These are phyloP conservation scores for Rhea pennata DNA, from an alignment of 2,113 vertebrate genomes.

Conservation along the genomic window DNA sequence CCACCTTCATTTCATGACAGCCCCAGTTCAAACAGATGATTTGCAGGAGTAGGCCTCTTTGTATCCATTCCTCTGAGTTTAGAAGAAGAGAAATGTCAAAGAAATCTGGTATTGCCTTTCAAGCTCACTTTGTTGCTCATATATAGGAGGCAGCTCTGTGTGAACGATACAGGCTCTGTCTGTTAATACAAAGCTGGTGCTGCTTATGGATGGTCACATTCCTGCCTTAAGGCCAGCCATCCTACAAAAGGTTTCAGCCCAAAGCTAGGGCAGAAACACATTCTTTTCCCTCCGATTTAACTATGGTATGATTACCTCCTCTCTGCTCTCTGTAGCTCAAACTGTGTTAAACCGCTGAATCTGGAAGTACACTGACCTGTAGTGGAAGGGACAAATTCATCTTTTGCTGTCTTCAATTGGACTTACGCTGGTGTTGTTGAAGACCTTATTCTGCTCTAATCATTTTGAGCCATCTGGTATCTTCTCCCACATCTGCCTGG, in stretches of 20 bases:
- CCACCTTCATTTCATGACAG: not conserved
- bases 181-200: not conserved
- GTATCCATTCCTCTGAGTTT: not conserved
- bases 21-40: not conserved
- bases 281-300: not conserved
- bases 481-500: not conserved
- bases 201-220: not conserved
- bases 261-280: not conserved
- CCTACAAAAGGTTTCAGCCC: not conserved
- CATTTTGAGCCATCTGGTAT: not conserved
- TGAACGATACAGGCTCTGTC: not conserved
- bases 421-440: not conserved
- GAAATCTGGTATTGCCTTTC: not conserved
- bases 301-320: accelerated
- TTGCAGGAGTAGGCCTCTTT: not conserved
- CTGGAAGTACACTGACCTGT: not conserved
- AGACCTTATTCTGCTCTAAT: not conserved
- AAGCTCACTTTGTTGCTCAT: not conserved
- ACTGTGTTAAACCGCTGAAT: not conserved
- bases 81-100: not conserved
- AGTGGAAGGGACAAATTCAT: not conserved
- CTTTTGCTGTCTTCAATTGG: not conserved
- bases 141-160: not conserved
- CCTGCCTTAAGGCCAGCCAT: accelerated
- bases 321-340: accelerated